phyloP scores from a whole-genome alignment of 92 coral and sea anemone species.

The Desmophyllum pertusum region DNA sequence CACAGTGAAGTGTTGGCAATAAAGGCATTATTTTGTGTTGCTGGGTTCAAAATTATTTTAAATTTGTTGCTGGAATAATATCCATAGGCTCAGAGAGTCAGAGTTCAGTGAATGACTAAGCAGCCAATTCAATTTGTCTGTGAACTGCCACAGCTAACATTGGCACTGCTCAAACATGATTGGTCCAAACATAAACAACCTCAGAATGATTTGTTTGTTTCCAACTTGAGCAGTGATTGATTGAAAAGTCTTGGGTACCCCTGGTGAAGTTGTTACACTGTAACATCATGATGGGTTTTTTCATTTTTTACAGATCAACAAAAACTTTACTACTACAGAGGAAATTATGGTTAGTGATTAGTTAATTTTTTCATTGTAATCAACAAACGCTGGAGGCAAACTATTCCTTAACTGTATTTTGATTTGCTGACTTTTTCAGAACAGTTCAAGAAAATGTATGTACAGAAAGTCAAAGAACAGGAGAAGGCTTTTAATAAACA shows the following conservation, averaged over 20 bases:
- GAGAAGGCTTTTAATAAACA: conserved; percentile 91
- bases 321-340: conserved; percentile 92
- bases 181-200: too few species aligned
- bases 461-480: conserved; percentile 92
- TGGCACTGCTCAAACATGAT: too few species aligned
- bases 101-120: too few species aligned
- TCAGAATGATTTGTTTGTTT: not conserved
- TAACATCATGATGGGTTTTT: not conserved
- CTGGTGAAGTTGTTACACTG: not conserved
- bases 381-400: not conserved
- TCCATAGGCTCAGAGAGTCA: too few species aligned
- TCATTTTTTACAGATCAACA: conserved; percentile 73
- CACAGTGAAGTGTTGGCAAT: too few species aligned
- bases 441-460: conserved; percentile 97
- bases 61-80: too few species aligned
- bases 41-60: too few species aligned
- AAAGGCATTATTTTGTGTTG: too few species aligned
- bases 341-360: conserved; percentile 82
- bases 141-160: too few species aligned
- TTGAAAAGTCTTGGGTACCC: too few species aligned
- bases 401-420: not conserved
- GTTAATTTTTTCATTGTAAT: not conserved
- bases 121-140: too few species aligned
- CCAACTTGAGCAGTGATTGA: not conserved
- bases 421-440: conserved; percentile 36